phyloP scores from a whole-genome alignment of 2,113 vertebrate genomes.

The Cygnus buccinator region DNA sequence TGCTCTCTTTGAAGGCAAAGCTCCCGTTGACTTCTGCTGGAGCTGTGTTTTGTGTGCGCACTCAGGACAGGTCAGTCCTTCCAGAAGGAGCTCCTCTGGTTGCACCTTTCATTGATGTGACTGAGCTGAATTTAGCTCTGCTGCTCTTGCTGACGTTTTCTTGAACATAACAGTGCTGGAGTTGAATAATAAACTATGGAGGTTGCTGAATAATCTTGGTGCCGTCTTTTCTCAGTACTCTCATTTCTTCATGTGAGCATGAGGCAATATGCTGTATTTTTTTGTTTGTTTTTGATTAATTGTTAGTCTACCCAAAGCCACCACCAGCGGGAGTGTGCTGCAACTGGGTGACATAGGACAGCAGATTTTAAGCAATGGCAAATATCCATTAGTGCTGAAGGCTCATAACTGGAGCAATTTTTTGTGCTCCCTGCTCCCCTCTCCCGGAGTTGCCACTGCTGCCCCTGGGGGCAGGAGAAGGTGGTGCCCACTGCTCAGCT shows the following conservation, averaged over 20 bases:
- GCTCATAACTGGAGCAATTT: no score
- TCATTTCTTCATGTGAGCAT: neutral
- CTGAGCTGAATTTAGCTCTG: neutral
- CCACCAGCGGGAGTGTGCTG: neutral
- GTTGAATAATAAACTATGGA: neutral
- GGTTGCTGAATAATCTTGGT: neutral
- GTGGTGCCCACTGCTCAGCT: neutral
- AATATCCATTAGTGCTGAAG: no score
- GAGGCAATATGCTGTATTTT: neutral
- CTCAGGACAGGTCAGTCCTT: neutral
- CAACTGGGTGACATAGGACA: no score
- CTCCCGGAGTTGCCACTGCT: neutral
- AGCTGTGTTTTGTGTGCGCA: neutral
- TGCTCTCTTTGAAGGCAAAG: neutral
- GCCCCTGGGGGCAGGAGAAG: neutral
- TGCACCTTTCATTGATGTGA: neutral
- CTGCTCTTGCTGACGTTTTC: neutral
- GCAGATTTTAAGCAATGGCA: neutral
- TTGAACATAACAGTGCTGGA: neutral
- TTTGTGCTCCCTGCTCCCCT: neutral
- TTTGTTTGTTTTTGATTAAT: neutral
- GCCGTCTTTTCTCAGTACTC: neutral
- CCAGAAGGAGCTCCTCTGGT: neutral
- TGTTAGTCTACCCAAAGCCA: neutral
- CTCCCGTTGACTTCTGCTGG: neutral